Evolutionary conservation across 2,113 vertebrate genomes (phyloP), one percentile per base, ranked within the genome.

Genomic region (Siniperca chuatsi): DNA sequence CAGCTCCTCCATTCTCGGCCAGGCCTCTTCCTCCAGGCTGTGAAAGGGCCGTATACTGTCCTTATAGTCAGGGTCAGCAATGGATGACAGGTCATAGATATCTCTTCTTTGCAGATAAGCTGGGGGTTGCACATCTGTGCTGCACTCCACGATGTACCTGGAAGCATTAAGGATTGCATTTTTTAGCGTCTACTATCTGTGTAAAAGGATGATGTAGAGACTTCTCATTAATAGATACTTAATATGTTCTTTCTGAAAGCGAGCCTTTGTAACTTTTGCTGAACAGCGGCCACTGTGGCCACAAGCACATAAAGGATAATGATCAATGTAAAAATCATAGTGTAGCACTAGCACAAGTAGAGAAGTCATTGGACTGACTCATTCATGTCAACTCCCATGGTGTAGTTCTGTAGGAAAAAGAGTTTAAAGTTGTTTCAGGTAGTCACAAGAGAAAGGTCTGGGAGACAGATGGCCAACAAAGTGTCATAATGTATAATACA

Each of bases 131-230:
- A 99, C 95, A 5, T 97, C 85, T 25, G 80, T 29, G 74, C 90
- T 92, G 90, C 98, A 99, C 29, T 97, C 94, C 70, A 99, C 97
- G 0, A 99, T 97, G 90, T 99, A 98, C 90, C 96, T 96, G 80
- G 20, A 87, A 79, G 21, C 61, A 76, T 52, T n/a, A 11, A 42
- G 18, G 10, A 70, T 66, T 12, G 62, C 6, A 67, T 46, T 11
- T 52, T 44, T 42, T 55, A 44, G 11, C 1, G 2, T 35, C 21
- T n/a, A 44, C 21, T 37, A 2, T 23, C 6, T 35, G 21, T 48
- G 29, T 42, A 15, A 52, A 66, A 35, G 29, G 23, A 50, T 5
- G 33, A 52, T 48, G 29, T 44, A 29, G 35, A 55, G 6, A 55
- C 48, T 40, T 65, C 3, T 55, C 3, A 68, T 65, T 25, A 42